These are phyloP conservation scores for Silurus asotus DNA, from an alignment of 2,113 vertebrate genomes.

Conservation along the genomic window DNA sequence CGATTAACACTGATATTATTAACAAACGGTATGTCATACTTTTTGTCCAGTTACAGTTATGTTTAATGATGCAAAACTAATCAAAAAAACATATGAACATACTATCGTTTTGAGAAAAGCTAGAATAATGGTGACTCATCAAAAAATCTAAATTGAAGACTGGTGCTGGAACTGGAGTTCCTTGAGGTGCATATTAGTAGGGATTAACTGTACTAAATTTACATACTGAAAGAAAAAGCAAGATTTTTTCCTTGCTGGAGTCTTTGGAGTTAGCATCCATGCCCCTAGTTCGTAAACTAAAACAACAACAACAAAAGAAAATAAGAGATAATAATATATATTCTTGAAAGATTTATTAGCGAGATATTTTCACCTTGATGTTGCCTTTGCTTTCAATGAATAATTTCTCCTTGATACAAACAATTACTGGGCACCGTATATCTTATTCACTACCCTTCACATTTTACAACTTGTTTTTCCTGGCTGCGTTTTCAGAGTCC, in stretches of 20 bases:
- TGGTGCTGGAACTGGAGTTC: neutral
- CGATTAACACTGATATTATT: neutral
- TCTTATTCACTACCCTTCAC: constrained; percentile 18
- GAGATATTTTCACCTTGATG: neutral
- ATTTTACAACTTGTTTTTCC: neutral
- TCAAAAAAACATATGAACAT: neutral
- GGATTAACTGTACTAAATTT: neutral
- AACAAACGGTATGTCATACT: neutral
- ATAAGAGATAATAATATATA: neutral
- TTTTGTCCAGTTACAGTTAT: neutral
- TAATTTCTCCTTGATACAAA: neutral
- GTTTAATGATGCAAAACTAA: neutral
- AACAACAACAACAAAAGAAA: neutral
- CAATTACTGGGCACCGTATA: neutral
- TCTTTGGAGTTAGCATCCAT: neutral
- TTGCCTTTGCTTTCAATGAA: neutral
- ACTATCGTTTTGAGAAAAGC: neutral
- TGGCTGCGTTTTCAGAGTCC: neutral
- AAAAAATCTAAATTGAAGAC: neutral
- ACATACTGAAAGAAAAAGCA: neutral
- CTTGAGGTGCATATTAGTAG: neutral
- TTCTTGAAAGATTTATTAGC: neutral
- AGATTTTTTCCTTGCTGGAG: neutral
- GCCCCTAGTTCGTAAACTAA: neutral
- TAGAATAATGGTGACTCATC: neutral